Conservation (phyloP, 2,113 vertebrate species). For the Thunnus maccoyii region DNA sequence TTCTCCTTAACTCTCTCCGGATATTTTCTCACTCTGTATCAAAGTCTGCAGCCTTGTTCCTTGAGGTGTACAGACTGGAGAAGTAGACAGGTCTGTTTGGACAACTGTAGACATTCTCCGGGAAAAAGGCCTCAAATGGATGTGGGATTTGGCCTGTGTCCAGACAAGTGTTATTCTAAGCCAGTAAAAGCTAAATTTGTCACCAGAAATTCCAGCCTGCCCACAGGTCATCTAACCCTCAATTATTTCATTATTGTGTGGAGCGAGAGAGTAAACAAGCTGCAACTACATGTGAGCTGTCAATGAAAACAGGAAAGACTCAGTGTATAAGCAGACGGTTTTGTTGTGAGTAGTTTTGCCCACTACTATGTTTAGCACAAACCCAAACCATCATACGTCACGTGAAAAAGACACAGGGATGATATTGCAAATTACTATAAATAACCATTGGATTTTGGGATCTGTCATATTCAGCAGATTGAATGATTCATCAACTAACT, state of each 20-base stretch:
- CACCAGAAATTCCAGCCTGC: slow-evolving; percentile 58
- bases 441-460: too few species aligned
- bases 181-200: slow-evolving; percentile 78
- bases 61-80: slow-evolving; percentile 43
- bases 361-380: neutral
- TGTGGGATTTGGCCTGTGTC: slow-evolving; percentile 78
- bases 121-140: slow-evolving; percentile 68
- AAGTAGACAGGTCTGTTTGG: slow-evolving; percentile 65
- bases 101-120: slow-evolving; percentile 58
- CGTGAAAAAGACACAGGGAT: neutral
- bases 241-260: slow-evolving; percentile 49
- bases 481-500: neutral
- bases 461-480: too few species aligned
- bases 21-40: slow-evolving; percentile 12
- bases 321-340: neutral
- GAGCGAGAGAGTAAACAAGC: neutral
- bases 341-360: slow-evolving; percentile 11
- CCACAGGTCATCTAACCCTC: slow-evolving; percentile 48
- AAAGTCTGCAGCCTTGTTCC: slow-evolving; percentile 1
- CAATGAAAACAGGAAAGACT: slow-evolving; percentile 15
- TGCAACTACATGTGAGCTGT: slow-evolving; percentile 3
- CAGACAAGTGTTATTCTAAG: slow-evolving; percentile 74
- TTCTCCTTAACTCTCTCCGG: neutral
- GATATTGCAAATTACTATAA: neutral
- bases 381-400: neutral